These are phyloP conservation scores for Meloe dianella DNA, from an alignment of 2,888 invertebrate genomes.

Conservation along the genomic window DNA sequence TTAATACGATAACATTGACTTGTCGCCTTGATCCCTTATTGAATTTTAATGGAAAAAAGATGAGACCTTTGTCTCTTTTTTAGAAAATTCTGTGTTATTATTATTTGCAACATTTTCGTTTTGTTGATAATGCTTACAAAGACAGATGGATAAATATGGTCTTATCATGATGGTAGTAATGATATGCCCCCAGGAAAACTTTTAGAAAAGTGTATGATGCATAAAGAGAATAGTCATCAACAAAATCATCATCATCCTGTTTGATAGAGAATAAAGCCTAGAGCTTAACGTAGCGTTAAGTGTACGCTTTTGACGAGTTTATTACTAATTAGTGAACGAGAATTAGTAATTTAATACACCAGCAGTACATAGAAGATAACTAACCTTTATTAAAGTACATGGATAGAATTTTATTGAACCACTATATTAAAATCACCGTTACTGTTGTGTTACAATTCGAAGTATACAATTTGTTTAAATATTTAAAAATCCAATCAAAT, in stretches of 20 bases:
- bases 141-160: not conserved
- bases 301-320: constrained; percentile 34
- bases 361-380: constrained; percentile 32
- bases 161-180: not conserved
- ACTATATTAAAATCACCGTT: not conserved
- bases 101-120: not conserved
- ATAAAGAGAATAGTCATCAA: not conserved
- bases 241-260: not conserved
- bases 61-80: no score
- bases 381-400: constrained; percentile 26
- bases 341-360: constrained; percentile 35
- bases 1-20: not conserved
- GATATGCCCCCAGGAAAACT: not conserved
- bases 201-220: not conserved
- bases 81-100: not conserved
- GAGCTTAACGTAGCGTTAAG: constrained; percentile 32
- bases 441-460: not conserved
- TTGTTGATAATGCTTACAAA: not conserved
- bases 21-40: constrained; percentile 4
- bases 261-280: constrained; percentile 13
- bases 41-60: not conserved
- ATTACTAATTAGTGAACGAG: constrained; percentile 35
- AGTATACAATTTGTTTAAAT: not conserved
- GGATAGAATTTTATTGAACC: not conserved
- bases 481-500: not conserved